Conservation (phyloP, 2,888 invertebrate genomes). For the Altica lythri region DNA sequence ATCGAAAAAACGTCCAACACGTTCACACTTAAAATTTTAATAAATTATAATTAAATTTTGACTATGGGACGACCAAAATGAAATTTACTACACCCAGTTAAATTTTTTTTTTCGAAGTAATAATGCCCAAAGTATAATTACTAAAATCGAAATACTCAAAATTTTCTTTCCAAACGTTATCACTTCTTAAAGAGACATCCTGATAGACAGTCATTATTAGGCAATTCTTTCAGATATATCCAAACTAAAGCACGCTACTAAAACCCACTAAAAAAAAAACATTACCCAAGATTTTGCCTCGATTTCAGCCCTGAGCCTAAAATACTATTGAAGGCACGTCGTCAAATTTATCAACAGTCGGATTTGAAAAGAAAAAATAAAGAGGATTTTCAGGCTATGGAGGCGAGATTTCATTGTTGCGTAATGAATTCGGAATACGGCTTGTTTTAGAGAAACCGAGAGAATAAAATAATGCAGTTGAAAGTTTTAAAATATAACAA, state of each 20-base stretch:
- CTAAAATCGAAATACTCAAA: no score
- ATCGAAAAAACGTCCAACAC: no score
- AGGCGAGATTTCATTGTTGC: conserved; percentile 23
- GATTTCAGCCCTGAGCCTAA: conserved; percentile 14
- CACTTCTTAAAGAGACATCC: no score
- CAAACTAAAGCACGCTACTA: conserved; percentile 24
- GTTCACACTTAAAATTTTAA: no score
- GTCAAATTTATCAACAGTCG: conserved; percentile 31
- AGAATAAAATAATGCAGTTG: conserved; percentile 2
- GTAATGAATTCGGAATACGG: conserved; percentile 22
- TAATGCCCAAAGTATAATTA: no score
- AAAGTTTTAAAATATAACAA: conserved; percentile 5
- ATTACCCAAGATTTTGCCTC: conserved; percentile 17
- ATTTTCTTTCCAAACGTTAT: no score
- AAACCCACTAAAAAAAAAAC: conserved; percentile 17
- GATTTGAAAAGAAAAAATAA: conserved; percentile 31
- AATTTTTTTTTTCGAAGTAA: no score
- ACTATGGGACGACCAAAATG: no score
- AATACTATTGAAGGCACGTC: conserved; percentile 29
- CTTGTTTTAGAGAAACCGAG: conserved; percentile 9
- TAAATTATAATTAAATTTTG: no score
- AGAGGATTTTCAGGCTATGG: conserved; percentile 24
- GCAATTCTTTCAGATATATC: no score
- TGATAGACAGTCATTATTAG: no score
- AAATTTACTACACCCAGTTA: no score